Evolutionary conservation across 2,797 vertebrate genomes (phyloP), one percentile per base, ranked within the genome.

Genomic region (Falco cherrug): DNA sequence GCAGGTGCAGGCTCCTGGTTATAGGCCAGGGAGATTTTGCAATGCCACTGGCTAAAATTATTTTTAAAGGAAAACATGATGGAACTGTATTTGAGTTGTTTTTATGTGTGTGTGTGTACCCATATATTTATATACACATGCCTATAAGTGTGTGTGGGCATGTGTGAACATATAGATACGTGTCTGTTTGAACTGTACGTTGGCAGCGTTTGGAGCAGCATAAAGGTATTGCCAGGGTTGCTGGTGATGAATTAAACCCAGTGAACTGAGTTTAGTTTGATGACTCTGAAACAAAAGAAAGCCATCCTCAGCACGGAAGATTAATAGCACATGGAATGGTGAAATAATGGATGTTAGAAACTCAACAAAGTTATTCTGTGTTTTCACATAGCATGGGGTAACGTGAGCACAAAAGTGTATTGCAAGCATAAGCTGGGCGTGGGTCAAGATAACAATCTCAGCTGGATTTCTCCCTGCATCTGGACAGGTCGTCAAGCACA

Each of bases 1-100:
- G 97, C 98, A 98, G 98, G 98, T 98, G 98, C 98, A 91, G 75
- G 63, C 79, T 96, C 82, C 97, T 98, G 98, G 97, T 96, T 90
- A 86, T 8, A 47, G 96, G 97, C 98, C 98, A 98, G 97, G 78
- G 86, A 97, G 96, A 97, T 98, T 97, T 98, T 98, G 97, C 96
- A 98, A 97, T 96, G 89, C 95, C 96, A 96, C 95, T 96, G 97
- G 94, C 97, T 97, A 91, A 96, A 97, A 96, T 95, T 65, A 87
- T 95, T 97, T 97, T 97, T 95, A 96, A 97, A 97, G 96, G 95
- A 95, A 97, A 97, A 96, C 82, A 96, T 69, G 88, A 96, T 97
- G 97, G 97, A 96, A 97, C 84, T 95, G 90, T 74, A 59, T 95
- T 97, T 97, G 95, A 96, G 95, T 97, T 96, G 29, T 73, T 97